Conservation (phyloP, 2,797 vertebrate genomes). For the Diplodus puntazzo region DNA sequence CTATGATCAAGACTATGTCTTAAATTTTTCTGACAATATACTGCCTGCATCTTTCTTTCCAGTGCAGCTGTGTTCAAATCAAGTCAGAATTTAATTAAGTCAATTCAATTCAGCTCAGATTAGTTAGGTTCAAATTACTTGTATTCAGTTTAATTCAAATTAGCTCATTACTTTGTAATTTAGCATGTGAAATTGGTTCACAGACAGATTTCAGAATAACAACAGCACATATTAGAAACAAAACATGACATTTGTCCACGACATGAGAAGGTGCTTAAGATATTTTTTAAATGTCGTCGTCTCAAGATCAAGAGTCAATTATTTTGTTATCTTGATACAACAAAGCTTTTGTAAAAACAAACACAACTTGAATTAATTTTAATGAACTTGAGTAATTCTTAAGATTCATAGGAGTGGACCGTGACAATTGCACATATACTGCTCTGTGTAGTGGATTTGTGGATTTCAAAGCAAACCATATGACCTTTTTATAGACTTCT, state of each 20-base stretch:
- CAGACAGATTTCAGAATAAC: background rate
- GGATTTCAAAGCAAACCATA: no score
- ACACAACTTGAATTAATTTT: no score
- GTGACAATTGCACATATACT: no score
- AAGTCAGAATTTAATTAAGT: conserved; percentile 8
- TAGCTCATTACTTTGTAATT: conserved; percentile 24
- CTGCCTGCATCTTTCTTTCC: background rate
- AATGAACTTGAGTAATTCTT: no score
- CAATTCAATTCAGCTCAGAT: conserved; percentile 22
- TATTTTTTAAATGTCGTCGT: no score
- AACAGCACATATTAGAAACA: background rate
- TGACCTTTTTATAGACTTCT: no score
- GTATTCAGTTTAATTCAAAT: conserved; percentile 23
- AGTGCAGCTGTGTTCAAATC: conserved; percentile 31
- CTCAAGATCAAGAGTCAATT: no score
- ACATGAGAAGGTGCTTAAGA: no score
- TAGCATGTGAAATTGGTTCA: conserved; percentile 2
- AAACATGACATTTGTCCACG: background rate
- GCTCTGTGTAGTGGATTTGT: no score
- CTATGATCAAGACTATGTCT: background rate
- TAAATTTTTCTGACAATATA: conserved; percentile 3
- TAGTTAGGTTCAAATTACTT: conserved; percentile 19
- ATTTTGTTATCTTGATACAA: no score
- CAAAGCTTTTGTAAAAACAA: no score
- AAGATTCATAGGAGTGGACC: no score